A percentile compares a stretch with the other conserved stretches of the same genome.
These are phyloP conservation scores for Pachydiplax longipennis DNA, from an alignment of 2,888 invertebrate genomes.

Conservation along the genomic window DNA sequence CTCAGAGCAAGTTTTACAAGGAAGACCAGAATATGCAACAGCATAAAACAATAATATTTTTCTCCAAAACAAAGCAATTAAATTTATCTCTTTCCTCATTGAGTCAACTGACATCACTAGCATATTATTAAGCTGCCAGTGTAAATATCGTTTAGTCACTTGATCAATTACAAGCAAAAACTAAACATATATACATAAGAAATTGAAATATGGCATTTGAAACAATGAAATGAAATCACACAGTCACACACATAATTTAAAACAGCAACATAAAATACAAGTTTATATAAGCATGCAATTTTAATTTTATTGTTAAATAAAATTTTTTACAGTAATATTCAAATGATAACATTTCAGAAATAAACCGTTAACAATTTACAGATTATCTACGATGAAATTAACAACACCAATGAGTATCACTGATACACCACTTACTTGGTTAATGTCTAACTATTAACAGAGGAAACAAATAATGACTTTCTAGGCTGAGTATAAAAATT, in stretches of 20 bases:
- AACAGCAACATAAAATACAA: neutral
- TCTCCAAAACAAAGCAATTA: too few species aligned
- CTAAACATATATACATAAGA: neutral
- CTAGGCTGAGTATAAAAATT: slow-evolving; percentile 23
- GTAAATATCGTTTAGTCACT: too few species aligned
- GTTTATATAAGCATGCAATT: slow-evolving; percentile 14
- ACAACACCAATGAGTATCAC: neutral
- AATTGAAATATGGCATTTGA: neutral
- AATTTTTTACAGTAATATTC: slow-evolving; percentile 4
- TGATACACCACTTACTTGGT: neutral
- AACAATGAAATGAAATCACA: neutral
- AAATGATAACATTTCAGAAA: neutral
- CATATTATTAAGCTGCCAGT: too few species aligned
- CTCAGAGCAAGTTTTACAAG: neutral
- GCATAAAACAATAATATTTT: neutral
- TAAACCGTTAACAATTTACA: slow-evolving; percentile 10
- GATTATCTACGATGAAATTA: neutral
- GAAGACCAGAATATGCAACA: neutral
- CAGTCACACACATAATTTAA: neutral
- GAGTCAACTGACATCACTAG: too few species aligned
- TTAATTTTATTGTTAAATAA: slow-evolving; percentile 24
- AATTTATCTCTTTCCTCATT: too few species aligned
- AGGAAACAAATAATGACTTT: neutral
- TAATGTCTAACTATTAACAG: neutral
- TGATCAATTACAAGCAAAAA: too few species aligned